Base-by-base conservation (phyloP, 2,113 vertebrate species). In the Forbesichthys papilliferus region DNA sequence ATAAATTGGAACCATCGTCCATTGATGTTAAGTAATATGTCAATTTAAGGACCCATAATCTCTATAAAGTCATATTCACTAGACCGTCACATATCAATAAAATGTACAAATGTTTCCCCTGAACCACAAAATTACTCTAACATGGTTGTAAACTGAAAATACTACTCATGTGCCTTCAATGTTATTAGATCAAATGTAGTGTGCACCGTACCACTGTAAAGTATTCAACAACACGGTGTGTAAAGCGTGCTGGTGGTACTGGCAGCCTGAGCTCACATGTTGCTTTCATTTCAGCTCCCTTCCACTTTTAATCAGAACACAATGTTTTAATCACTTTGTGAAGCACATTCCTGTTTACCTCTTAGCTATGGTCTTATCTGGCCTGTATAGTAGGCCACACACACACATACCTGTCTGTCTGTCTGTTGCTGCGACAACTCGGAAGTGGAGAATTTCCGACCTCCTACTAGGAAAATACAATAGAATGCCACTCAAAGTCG, bases 241-340 rank as follows among this genome's bases (percentile, higher is more conserved):
- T 42, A 42, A 42, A 42, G 36, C 4, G 36, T 42, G 5, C 36
- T 42, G 36, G 36, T 42, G 36, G 4, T 42, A 6, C 36, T 42
- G 36, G 5, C 36, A 42, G 36, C 7, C 5, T 48, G 66, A 1
- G 74, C 52, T 3, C n/a, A 1, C 42, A 48, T 13, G 33, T 60
- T 48, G 42, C 13, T 61, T 47, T 18, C 9, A n/a, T 61, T 60
- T 61, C 20, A 18, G 36, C 34, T 18, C 36, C 11, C 47, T n/a
- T n/a, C 34, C 1, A 13, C n/a, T 36, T 9, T 42, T n/a, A 61
- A 18, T 47, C 42, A 48, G 36, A 61, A 18, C 58, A 42, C 8
- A 61, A 61, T 48, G 42, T 61, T 14, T 61, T 48, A 61, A 61
- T 61, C n/a, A 9, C n/a, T 47, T 3, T 42, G 8, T 46, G 58